phyloP scores from a whole-genome alignment of 2,888 invertebrate genomes.

The Rhingia campestris region DNA sequence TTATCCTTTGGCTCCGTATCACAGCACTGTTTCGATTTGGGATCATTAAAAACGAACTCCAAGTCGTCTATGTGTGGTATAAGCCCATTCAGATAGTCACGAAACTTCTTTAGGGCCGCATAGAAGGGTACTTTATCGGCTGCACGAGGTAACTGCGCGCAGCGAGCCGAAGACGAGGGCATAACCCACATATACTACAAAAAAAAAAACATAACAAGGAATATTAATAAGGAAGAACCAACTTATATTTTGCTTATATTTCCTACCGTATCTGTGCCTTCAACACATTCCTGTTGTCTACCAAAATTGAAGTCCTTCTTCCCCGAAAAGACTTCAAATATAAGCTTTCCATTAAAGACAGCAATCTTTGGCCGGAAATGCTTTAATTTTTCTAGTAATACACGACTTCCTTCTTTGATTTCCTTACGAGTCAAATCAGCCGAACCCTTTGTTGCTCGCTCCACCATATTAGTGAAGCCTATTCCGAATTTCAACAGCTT shows the following conservation, averaged over 20 bases:
- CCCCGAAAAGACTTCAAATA: constrained; percentile 98
- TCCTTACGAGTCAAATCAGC: constrained; percentile 96
- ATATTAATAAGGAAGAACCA: not conserved
- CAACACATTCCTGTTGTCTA: constrained; percentile 95
- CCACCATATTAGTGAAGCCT: constrained; percentile 99
- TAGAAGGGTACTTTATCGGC: constrained; percentile 99
- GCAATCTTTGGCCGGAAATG: constrained; percentile 97
- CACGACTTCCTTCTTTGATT: constrained; percentile 95
- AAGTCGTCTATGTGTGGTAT: constrained; percentile 92
- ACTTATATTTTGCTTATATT: not conserved
- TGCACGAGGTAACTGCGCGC: constrained; percentile 98
- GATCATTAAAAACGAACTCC: constrained; percentile 92
- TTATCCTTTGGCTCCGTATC: constrained; percentile 82
- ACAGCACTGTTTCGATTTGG: constrained; percentile 86
- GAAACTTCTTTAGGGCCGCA: constrained; percentile 96
- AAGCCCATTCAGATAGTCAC: constrained; percentile 95
- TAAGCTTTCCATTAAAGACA: constrained; percentile 99
- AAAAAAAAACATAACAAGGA: constrained; percentile 5
- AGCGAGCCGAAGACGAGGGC: constrained; percentile 98
- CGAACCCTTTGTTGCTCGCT: constrained; percentile 96
- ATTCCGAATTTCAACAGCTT: constrained; percentile 96
- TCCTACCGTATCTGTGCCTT: constrained; percentile 95
- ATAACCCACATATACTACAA: constrained; percentile 98
- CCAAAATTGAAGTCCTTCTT: constrained; percentile 99
- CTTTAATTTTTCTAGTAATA: constrained; percentile 93